Conservation (phyloP, 92 coral and sea anemone genomes). For the Ricordea florida region DNA sequence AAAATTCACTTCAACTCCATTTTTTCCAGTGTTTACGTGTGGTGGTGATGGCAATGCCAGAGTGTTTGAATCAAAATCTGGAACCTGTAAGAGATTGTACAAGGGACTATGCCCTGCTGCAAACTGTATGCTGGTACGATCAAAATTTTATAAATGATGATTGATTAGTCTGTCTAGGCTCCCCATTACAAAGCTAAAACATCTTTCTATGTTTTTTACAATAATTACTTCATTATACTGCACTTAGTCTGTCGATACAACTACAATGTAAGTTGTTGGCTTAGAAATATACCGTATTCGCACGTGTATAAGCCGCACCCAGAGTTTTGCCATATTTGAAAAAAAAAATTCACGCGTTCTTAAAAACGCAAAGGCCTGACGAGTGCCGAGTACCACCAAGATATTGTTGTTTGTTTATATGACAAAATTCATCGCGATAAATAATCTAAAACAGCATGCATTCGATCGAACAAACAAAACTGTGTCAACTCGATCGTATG, state of each 20-base stretch:
- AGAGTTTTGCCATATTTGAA: too few relatives aligned
- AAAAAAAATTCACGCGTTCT: too few relatives aligned
- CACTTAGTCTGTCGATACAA: not conserved
- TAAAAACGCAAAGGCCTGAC: too few relatives aligned
- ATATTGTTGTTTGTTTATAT: too few relatives aligned
- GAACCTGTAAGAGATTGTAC: slow-evolving; percentile 74
- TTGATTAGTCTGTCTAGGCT: not conserved
- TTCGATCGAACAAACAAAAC: too few relatives aligned
- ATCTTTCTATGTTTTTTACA: not conserved
- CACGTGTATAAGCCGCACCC: too few relatives aligned
- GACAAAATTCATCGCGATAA: too few relatives aligned
- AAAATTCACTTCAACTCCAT: not conserved
- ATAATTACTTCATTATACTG: not conserved
- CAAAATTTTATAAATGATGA: not conserved
- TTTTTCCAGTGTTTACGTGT: slow-evolving; percentile 74
- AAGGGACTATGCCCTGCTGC: slow-evolving; percentile 66
- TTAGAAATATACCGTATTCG: too few relatives aligned
- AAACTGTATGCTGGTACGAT: slow-evolving; percentile 76
- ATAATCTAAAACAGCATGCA: too few relatives aligned
- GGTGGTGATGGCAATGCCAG: slow-evolving; percentile 74
- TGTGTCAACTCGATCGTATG: too few relatives aligned
- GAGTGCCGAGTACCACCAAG: too few relatives aligned
- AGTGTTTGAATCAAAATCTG: slow-evolving; percentile 88
- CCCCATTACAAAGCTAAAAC: not conserved
- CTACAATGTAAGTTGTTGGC: too few relatives aligned